Evolutionary conservation across 2,797 vertebrate species (phyloP).

Genomic region (Crocidura indochinensis): DNA sequence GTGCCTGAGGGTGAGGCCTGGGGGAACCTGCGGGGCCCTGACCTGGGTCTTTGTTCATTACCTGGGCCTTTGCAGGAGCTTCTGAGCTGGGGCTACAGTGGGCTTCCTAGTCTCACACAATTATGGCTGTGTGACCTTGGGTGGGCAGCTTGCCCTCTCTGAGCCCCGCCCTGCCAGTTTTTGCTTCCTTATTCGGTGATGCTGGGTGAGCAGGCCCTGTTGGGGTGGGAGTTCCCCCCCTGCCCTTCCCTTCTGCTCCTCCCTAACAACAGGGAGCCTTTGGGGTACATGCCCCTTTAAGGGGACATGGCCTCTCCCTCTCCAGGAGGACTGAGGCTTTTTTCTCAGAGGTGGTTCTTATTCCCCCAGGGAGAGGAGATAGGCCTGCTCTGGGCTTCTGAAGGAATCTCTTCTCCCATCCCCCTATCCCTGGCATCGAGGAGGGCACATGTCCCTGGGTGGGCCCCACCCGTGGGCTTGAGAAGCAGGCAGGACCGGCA

Average conservation of each 20-base stretch:
- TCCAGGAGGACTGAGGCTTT: conserved; percentile 1
- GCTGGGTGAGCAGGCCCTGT: not conserved
- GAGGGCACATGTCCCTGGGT: conserved; percentile 71
- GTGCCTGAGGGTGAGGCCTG: not conserved
- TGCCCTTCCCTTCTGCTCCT: not conserved
- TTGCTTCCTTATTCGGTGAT: not conserved
- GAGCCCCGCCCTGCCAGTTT: not conserved
- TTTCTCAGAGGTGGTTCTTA: conserved; percentile 38
- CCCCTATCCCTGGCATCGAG: conserved; percentile 67
- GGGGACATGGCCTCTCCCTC: conserved; percentile 3
- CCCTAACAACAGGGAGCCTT: not conserved
- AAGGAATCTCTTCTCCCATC: conserved; percentile 58
- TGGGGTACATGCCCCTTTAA: conserved; percentile 59
- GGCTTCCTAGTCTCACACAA: not conserved
- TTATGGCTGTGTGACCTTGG: not conserved
- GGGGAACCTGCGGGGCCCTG: not conserved
- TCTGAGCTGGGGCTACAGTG: not conserved
- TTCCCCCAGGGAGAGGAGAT: not conserved
- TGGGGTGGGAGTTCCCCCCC: too few species aligned
- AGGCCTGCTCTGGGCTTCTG: conserved; percentile 53
- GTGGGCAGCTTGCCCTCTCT: not conserved
- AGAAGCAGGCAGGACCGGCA: conserved; percentile 76
- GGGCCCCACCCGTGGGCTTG: conserved; percentile 80
- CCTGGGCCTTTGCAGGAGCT: not conserved
- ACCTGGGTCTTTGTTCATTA: not conserved